Evolutionary conservation across 2,888 invertebrate genomes (phyloP), one percentile per base, ranked within the genome.

Genomic region (Drosophila koepferae): DNA sequence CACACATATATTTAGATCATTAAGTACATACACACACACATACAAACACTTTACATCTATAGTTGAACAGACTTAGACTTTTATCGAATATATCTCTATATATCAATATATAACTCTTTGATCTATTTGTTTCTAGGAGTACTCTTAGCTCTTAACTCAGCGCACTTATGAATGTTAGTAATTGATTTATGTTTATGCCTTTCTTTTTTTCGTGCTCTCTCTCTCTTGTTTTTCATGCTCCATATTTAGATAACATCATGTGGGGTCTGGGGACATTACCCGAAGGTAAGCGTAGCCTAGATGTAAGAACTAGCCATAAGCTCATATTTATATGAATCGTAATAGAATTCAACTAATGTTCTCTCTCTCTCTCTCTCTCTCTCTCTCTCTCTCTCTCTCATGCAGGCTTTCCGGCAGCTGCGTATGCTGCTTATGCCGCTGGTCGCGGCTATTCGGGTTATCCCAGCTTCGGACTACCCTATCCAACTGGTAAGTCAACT

Each of bases 231-330:
- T 76, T 36, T 56, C 64, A 67, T 84, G 76, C 87, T 54, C 53
- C 72, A 81, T 67, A 41, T 79, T 53, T 89, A 98, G 98, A 98
- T 90, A 93, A 93, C 97, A 98, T 98, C 96, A 98, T 98, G 97
- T 98, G 98, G 98, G 98, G 98, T 95, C 96, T 98, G 96, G 98
- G 98, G 96, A 97, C 97, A 95, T 96, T 98, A 95, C 98, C 98
- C 95, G 98, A 98, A 95, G 98, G 98, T 98, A 95, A 97, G 97
- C 96, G 83, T 38, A 61, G 41, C 20, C 12, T 18, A 23, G n/a
- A 3, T 18, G 34, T 28, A 16, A 34, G 48, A 18, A 1, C 9
- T 63, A 36, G 6, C 2, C 2, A 18, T 23, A 64, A 18, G 41
- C 12, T 8, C 3, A 14, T 38, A 38, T 1, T 4, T 6, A 18